Evolutionary conservation across 2,888 invertebrate species (phyloP).

Genomic region (Drosophila vallismaia): DNA sequence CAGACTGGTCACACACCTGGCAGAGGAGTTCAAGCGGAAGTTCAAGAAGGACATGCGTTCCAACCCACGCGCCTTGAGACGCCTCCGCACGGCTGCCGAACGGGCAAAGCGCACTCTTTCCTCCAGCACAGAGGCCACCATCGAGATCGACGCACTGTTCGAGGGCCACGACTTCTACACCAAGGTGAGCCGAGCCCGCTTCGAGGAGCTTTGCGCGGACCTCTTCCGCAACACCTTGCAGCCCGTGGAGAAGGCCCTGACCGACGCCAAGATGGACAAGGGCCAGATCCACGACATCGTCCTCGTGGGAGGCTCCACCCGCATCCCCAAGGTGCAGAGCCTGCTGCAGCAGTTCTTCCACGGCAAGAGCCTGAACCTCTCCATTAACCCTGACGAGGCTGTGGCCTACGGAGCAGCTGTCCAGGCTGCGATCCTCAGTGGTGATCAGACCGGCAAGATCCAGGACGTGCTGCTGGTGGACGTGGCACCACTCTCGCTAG

Average conservation of each 20-base stretch:
- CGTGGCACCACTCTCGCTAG: conserved; percentile 88
- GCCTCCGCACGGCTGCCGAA: conserved; percentile 90
- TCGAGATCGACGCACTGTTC: conserved; percentile 90
- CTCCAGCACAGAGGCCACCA: conserved; percentile 90
- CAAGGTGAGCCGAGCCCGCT: conserved; percentile 89
- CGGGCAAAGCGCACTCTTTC: conserved; percentile 91
- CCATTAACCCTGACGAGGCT: conserved; percentile 92
- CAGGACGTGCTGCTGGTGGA: conserved; percentile 90
- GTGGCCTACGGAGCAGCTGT: conserved; percentile 91
- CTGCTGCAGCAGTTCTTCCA: conserved; percentile 90
- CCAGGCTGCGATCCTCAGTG: conserved; percentile 89
- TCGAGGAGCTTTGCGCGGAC: conserved; percentile 90
- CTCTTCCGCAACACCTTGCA: conserved; percentile 89
- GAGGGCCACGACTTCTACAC: conserved; percentile 90
- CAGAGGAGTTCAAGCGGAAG: conserved; percentile 93
- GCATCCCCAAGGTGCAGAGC: conserved; percentile 91
- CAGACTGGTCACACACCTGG: conserved; percentile 92
- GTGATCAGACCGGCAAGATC: conserved; percentile 88
- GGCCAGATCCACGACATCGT: conserved; percentile 91
- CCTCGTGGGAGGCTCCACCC: conserved; percentile 91
- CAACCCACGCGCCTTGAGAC: conserved; percentile 88
- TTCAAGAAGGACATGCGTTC: conserved; percentile 88
- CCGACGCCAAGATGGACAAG: conserved; percentile 92
- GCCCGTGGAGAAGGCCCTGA: conserved; percentile 91
- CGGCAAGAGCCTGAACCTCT: conserved; percentile 88